Conservation (phyloP, 1,140 invertebrate species). For the Matsumurasca onukii region DNA sequence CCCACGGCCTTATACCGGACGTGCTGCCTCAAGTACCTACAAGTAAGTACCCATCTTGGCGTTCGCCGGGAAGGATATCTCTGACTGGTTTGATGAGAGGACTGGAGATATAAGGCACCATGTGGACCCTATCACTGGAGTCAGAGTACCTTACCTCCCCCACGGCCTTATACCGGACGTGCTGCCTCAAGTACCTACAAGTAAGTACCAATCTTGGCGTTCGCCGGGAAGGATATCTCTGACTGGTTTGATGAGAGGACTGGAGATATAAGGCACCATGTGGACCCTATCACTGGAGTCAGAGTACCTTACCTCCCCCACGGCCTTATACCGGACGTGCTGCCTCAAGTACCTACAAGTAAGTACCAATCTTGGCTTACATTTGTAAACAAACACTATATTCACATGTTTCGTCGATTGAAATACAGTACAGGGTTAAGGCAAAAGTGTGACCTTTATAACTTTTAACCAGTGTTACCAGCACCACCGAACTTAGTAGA, state of each 20-base stretch:
- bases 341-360: slow-evolving; percentile 45
- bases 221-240: slow-evolving; percentile 73
- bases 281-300: slow-evolving; percentile 54
- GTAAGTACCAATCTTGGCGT: slow-evolving; percentile 62
- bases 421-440: too few relatives aligned
- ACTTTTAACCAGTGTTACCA: too few relatives aligned
- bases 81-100: slow-evolving; percentile 67
- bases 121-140: slow-evolving; percentile 54
- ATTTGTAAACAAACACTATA: too few relatives aligned
- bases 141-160: slow-evolving; percentile 55
- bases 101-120: slow-evolving; percentile 53
- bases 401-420: too few relatives aligned
- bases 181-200: slow-evolving; percentile 44
- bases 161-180: slow-evolving; percentile 57
- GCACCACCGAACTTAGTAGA: too few relatives aligned
- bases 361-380: too few relatives aligned
- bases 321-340: slow-evolving; percentile 56
- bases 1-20: slow-evolving; percentile 57
- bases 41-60: slow-evolving; percentile 65
- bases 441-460: too few relatives aligned
- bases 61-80: slow-evolving; percentile 73
- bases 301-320: slow-evolving; percentile 56
- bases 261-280: slow-evolving; percentile 51
- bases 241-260: slow-evolving; percentile 68
- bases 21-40: slow-evolving; percentile 46